These are phyloP conservation scores for Takifugu rubripes DNA, from an alignment of 2,797 vertebrate genomes.

Conservation along the genomic window DNA sequence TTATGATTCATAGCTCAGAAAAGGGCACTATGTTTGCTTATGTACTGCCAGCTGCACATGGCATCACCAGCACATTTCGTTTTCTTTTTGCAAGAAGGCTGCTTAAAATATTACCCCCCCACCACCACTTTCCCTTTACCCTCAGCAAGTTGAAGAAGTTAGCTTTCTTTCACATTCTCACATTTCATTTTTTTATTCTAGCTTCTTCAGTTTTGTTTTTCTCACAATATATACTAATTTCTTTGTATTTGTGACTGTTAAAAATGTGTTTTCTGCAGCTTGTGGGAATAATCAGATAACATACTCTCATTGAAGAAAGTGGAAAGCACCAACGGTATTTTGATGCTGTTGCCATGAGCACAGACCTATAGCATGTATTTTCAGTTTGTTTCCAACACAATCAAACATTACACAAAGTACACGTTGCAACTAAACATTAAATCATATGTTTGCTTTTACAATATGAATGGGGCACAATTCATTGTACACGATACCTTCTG, in stretches of 20 bases:
- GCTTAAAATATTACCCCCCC: constrained; percentile 25
- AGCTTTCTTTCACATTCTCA: constrained; percentile 33
- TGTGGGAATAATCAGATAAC: constrained; percentile 61
- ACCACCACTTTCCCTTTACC: too few relatives aligned
- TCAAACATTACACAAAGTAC: constrained; percentile 6
- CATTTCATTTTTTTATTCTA: constrained; percentile 6
- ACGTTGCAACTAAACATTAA: constrained; percentile 2
- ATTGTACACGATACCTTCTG: not conserved
- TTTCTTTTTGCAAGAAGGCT: not conserved
- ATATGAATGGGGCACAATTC: constrained; percentile 6
- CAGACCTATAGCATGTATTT: constrained; percentile 22
- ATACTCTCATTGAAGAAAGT: constrained; percentile 20
- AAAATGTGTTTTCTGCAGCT: constrained; percentile 14
- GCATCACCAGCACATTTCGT: constrained; percentile 21
- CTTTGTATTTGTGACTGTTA: constrained; percentile 12
- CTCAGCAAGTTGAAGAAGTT: not conserved
- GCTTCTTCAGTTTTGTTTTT: constrained; percentile 4
- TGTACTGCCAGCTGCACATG: constrained; percentile 57
- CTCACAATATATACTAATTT: constrained; percentile 15
- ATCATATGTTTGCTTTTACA: constrained; percentile 14
- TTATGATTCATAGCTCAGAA: constrained; percentile 66
- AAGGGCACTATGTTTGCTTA: constrained; percentile 62
- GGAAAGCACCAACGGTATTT: constrained; percentile 1
- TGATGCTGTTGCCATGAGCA: constrained; percentile 39
- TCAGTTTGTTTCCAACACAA: constrained; percentile 1